A percentile compares a stretch with the other conserved stretches of the same genome.
phyloP scores from a whole-genome alignment of 2,113 vertebrate genomes.

The Brachypteracias leptosomus region DNA sequence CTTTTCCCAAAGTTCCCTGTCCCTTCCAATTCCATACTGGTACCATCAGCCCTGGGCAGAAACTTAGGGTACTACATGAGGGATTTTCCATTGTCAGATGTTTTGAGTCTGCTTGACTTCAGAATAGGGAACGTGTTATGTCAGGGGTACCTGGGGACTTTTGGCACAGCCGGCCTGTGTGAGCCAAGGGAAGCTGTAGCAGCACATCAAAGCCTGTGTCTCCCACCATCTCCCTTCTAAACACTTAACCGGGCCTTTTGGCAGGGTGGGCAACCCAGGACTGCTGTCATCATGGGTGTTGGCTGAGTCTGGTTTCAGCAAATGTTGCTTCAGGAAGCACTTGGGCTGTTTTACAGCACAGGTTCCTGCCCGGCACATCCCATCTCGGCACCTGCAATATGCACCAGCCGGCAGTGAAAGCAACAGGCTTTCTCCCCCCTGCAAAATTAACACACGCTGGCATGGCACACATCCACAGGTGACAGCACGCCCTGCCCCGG shows the following conservation, averaged over 20 bases:
- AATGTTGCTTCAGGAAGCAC: neutral
- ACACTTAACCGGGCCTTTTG: neutral
- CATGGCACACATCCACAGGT: fast-evolving
- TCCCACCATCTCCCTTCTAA: neutral
- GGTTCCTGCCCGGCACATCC: fast-evolving
- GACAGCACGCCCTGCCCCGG: neutral
- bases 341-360: neutral
- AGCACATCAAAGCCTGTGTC: neutral
- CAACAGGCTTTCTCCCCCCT: neutral
- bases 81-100: neutral
- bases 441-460: fast-evolving
- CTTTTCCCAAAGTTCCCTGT: neutral
- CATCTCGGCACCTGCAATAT: neutral
- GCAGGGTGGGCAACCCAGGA: neutral
- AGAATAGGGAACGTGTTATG: neutral
- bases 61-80: neutral
- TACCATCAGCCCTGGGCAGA: fast-evolving
- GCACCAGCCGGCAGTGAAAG: neutral
- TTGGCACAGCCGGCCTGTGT: neutral
- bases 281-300: fast-evolving
- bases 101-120: neutral
- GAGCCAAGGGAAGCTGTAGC: neutral
- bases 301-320: neutral
- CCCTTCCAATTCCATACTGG: neutral
- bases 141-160: neutral